A percentile compares a stretch with the other conserved stretches of the same genome.
phyloP scores from a whole-genome alignment of 2,797 vertebrate species.

The Momotus momota region DNA sequence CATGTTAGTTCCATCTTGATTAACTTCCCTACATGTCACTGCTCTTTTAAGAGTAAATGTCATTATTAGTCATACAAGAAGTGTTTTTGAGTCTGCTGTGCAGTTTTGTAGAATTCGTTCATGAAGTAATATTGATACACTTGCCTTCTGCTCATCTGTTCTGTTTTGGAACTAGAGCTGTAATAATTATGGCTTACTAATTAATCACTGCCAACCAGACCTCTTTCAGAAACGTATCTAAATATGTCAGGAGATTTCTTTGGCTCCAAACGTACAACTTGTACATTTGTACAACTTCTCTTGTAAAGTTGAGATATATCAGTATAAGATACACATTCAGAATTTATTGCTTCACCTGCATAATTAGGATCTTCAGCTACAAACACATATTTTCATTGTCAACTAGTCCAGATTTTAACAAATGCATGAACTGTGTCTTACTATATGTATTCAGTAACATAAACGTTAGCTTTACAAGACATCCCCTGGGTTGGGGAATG shows the following conservation, averaged over 20 bases:
- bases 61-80: not conserved
- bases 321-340: not conserved
- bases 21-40: not conserved
- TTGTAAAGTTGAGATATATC: not conserved
- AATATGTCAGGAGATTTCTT: not conserved
- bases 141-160: not conserved
- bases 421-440: not conserved
- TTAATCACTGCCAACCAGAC: not conserved
- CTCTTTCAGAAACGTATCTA: not conserved
- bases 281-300: too few species aligned
- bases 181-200: not conserved
- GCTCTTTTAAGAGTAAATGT: not conserved
- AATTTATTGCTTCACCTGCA: not conserved
- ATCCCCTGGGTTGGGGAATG: not conserved
- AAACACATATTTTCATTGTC: not conserved
- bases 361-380: not conserved
- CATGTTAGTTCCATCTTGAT: constrained; percentile 3
- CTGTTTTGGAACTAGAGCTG: not conserved
- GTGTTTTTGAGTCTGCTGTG: not conserved
- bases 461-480: not conserved
- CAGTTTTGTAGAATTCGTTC: not conserved
- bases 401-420: not conserved
- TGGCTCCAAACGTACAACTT: not conserved
- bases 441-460: not conserved
- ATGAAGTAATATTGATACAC: not conserved